These are phyloP conservation scores for Trichonephila inaurata DNA, from an alignment of 1,140 invertebrate genomes.

Conservation along the genomic window DNA sequence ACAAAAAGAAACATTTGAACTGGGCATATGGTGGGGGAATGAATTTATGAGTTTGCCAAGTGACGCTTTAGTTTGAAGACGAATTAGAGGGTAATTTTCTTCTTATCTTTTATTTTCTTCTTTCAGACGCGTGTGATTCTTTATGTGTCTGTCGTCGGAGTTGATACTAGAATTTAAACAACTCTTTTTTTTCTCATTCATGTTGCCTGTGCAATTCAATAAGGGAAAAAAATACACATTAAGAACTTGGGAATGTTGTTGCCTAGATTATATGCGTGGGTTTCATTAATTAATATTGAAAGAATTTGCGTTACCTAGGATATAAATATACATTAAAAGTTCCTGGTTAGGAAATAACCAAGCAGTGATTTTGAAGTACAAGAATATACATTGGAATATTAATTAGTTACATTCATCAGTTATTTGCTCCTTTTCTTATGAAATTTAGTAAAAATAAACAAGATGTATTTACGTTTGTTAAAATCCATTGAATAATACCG, in stretches of 20 bases:
- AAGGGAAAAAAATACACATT: not conserved
- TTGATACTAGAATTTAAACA: not conserved
- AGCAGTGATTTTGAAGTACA: no score
- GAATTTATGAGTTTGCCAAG: constrained; percentile 54
- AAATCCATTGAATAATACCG: no score
- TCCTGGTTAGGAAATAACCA: no score
- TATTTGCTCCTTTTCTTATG: no score
- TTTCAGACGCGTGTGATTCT: constrained; percentile 50
- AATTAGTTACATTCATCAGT: no score
- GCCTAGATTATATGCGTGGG: not conserved
- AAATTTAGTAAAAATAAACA: no score
- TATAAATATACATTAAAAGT: no score
- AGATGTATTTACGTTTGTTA: no score
- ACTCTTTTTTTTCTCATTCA: constrained; percentile 14
- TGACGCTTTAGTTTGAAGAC: constrained; percentile 38
- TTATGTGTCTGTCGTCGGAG: constrained; percentile 55
- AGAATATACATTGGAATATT: no score
- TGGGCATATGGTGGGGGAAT: not conserved
- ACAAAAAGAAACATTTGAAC: constrained; percentile 33
- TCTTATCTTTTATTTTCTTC: constrained; percentile 3
- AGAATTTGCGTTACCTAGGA: no score
- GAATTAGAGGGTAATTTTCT: constrained; percentile 27
- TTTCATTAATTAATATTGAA: no score
- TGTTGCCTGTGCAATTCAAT: not conserved
- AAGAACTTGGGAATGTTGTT: not conserved